Base-by-base conservation (phyloP, 1,140 invertebrate species). In the Antheraea mylitta region DNA sequence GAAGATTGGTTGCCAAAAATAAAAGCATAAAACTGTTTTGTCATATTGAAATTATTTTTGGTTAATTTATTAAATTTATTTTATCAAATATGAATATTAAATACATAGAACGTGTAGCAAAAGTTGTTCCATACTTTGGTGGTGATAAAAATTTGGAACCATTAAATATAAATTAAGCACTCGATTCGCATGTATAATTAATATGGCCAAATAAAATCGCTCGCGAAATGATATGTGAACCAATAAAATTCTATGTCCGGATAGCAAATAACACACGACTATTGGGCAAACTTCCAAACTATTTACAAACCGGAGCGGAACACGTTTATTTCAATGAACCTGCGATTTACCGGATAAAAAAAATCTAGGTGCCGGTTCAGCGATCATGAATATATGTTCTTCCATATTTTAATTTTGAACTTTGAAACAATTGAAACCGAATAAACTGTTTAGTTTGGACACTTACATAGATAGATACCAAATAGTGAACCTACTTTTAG, bases 261-360 rank as follows among this genome's bases (percentile, higher is more conserved):
- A 53, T 53, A 5, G 45, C 45, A n/a, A 53, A 53, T 53, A 53
- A 53, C 45, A 13, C 45, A 53, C 45, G 45, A 53, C 45, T 53
- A 53, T 53, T 53, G 45, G 45, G 45, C 45, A 53, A 53, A 16
- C 11, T 53, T 53, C 45, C 45, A 53, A 53, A 53, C 45, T 53
- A 53, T 53, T 53, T 53, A 53, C 45, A 53, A 53, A 53, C 45
- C 11, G 45, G 11, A 53, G 45, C 45, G 45, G 45, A 53, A 53
- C 45, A 53, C 45, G 45, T 53, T 53, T 53, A 53, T 53, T 53
- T 53, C 45, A 53, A 53, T 53, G 45, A 53, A 53, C 45, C 45
- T 53, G 45, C 45, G 11, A 53, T 53, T 53, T 53, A 53, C 45
- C 45, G 1, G 45, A n/a, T 13, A 16, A 16, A 13, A 16, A 53